Percentiles rank a stretch among this genome's conserved stretches.
These are phyloP conservation scores for Nothura maculosa DNA, from an alignment of 2,797 vertebrate species.

Conservation along the genomic window DNA sequence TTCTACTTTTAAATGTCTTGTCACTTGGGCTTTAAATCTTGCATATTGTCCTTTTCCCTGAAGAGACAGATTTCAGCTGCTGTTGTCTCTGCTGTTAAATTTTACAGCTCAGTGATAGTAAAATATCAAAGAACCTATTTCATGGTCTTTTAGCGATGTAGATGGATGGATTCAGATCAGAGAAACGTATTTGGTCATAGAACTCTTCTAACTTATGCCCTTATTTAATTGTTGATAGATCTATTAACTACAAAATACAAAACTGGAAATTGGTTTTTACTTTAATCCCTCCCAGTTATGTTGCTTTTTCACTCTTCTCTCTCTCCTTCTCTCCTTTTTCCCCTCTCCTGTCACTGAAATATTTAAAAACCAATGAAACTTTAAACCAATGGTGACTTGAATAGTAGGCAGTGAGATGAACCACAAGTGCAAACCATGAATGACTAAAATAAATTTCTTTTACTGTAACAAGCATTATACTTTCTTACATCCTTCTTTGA, in stretches of 20 bases:
- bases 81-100: conserved; percentile 70
- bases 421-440: conserved; percentile 25
- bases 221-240: conserved; percentile 69
- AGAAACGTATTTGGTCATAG: conserved; percentile 62
- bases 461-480: not conserved
- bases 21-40: conserved; percentile 77
- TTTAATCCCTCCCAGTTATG: not conserved
- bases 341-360: not conserved
- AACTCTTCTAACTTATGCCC: conserved; percentile 28
- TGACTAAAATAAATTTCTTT: conserved; percentile 18
- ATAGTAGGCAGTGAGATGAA: conserved; percentile 60
- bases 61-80: conserved; percentile 65
- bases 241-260: conserved; percentile 61
- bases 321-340: not conserved
- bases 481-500: not conserved
- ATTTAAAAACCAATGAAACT: conserved; percentile 50
- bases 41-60: conserved; percentile 66
- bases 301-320: not conserved
- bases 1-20: conserved; percentile 71
- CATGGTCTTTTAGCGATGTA: conserved; percentile 70
- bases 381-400: conserved; percentile 49
- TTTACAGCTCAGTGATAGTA: conserved; percentile 77
- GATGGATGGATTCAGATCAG: conserved; percentile 72
- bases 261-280: conserved; percentile 21
- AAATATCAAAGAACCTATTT: conserved; percentile 78